Evolutionary conservation across 30 jellyfish, hydroid and myxozoan genomes (phyloP), one percentile per base, ranked within the genome.

Genomic region (Hydra vulgaris): DNA sequence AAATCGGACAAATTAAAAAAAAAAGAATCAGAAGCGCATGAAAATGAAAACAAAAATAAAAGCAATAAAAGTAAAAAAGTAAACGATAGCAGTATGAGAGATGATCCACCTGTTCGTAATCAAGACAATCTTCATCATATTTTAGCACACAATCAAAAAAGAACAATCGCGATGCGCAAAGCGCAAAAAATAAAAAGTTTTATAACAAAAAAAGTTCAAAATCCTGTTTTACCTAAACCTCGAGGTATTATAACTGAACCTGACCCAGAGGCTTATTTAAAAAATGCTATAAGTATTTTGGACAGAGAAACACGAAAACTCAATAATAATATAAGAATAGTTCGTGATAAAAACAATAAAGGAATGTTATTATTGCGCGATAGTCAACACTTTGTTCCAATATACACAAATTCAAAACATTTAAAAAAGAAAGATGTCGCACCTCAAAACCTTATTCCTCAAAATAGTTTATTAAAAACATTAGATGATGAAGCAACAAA

Each of bases 401-500:
- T n/a, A n/a, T 23, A 68, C 25, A 3, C 75, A 68, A 68, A 7
- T 68, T 1, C 8, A 3, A 20, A n/a, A n/a, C 75, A 68, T 15
- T 8, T 68, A 23, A n/a, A 20, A 15, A 68, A 68, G 27, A 7
- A 68, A 68, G 26, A 4, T 20, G 26, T 23, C 25, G 27, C 25
- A 3, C 18, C 71, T 56, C 71, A 56, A 56, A n/a, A n/a, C n/a
- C 17, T 15, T 15, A n/a, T 15, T 17, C 75, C 25, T n/a, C 25
- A 20, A 68, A 8, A 20, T 68, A 68, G 16, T 68, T 23, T 68
- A 23, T 23, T 68, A 15, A 68, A n/a, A 68, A 68, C 7, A 16
- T 15, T 68, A 1, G 75, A 68, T 23, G 75, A 68, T 8, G 75
- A 68, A 68, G 75, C 75, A 68, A 68, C 26, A 1, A 68, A 68